Percentiles rank a stretch among this genome's conserved stretches.
These are phyloP conservation scores for Neuroscelio doddi DNA, from an alignment of 2,888 invertebrate species.

Conservation along the genomic window DNA sequence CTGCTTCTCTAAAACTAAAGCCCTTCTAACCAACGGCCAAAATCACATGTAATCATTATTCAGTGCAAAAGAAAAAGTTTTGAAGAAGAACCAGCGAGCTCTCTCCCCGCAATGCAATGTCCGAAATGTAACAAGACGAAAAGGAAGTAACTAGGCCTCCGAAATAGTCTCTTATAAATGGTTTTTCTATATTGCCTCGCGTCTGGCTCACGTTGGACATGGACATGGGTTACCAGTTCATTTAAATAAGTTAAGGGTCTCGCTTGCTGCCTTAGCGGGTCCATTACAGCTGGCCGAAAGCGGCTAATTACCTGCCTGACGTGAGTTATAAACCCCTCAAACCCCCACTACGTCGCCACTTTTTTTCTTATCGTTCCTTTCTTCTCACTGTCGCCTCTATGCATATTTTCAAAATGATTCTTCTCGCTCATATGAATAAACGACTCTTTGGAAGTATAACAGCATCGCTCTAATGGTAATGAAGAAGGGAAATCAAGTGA, in stretches of 20 bases:
- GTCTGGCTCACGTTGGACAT: constrained; percentile 65
- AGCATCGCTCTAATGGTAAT: constrained; percentile 22
- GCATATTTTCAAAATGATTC: constrained; percentile 32
- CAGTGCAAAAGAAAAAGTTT: constrained; percentile 1
- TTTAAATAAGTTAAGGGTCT: constrained; percentile 73
- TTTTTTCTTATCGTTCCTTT: constrained; percentile 33
- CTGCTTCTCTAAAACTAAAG: too few species aligned
- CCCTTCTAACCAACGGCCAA: too few species aligned
- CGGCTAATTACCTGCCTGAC: constrained; percentile 72
- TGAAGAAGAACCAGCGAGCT: constrained; percentile 16
- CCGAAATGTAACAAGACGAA: constrained; percentile 57
- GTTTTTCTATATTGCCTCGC: constrained; percentile 71
- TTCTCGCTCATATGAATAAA: constrained; percentile 24
- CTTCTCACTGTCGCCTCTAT: constrained; percentile 43
- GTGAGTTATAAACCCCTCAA: constrained; percentile 70
- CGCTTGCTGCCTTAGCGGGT: constrained; percentile 68
- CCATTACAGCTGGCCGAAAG: constrained; percentile 72
- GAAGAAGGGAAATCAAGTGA: constrained; percentile 31
- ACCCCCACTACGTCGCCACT: constrained; percentile 33
- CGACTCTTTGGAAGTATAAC: constrained; percentile 2
- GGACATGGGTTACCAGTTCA: constrained; percentile 72
- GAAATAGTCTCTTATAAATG: constrained; percentile 71
- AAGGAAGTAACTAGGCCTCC: constrained; percentile 56
- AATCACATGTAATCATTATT: constrained; percentile 7
- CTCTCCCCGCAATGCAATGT: constrained; percentile 29